Evolutionary conservation across 2,797 vertebrate species (phyloP).

Genomic region (Cossypha polioptera): DNA sequence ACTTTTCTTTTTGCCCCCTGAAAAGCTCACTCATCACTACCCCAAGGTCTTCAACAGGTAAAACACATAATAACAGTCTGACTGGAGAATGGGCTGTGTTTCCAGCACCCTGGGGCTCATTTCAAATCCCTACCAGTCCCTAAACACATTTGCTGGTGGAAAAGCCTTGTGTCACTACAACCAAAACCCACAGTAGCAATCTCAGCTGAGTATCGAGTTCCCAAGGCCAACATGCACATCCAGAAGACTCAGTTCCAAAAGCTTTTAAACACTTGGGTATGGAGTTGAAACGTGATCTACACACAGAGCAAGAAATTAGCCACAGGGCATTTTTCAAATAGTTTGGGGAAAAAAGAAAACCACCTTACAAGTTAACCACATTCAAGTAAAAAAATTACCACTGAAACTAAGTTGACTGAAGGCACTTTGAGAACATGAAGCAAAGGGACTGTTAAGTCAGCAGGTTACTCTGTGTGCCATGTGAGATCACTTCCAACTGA

Average conservation of each 20-base stretch:
- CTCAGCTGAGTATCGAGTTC: not conserved
- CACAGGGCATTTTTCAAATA: not conserved
- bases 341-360: rapidly evolving
- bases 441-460: not conserved
- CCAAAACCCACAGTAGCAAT: not conserved
- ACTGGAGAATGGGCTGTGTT: not conserved
- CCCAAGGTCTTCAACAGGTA: not conserved
- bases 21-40: not conserved
- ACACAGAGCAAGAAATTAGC: not conserved
- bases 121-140: not conserved
- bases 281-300: not conserved
- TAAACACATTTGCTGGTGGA: too few species aligned
- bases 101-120: not conserved
- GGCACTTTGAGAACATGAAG: not conserved
- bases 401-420: not conserved
- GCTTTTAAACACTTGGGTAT: not conserved
- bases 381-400: not conserved
- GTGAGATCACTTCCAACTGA: not conserved
- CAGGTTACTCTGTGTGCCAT: not conserved
- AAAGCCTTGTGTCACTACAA: not conserved
- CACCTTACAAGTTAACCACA: not conserved
- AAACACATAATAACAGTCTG: rapidly evolving
- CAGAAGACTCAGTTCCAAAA: not conserved
- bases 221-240: not conserved
- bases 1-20: not conserved